Evolutionary conservation across 30 jellyfish, hydroid and myxozoan species (phyloP).

Genomic region (Sanderia malayensis): DNA sequence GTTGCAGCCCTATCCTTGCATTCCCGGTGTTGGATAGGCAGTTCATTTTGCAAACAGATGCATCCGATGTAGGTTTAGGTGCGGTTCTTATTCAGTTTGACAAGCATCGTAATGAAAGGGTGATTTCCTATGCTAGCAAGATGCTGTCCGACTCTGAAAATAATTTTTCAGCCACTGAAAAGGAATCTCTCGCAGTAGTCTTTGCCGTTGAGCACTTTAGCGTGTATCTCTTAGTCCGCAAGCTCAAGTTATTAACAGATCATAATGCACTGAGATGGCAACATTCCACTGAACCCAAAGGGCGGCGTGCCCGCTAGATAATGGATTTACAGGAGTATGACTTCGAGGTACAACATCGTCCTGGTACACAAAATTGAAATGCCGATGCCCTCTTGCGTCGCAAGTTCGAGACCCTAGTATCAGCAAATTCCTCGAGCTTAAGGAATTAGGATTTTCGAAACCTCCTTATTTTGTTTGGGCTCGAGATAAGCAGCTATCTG

Average conservation of each 20-base stretch:
- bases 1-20: slow-evolving; percentile 46
- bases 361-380: slow-evolving; percentile 9
- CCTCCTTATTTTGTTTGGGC: slow-evolving; percentile 8
- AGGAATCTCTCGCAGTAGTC: slow-evolving; percentile 44
- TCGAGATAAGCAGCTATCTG: slow-evolving; percentile 10
- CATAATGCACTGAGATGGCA: too few species aligned
- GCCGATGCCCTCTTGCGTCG: slow-evolving; percentile 18
- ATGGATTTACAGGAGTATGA: slow-evolving; percentile 9
- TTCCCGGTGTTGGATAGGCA: slow-evolving; percentile 38
- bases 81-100: slow-evolving; percentile 34
- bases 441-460: neutral
- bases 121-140: slow-evolving; percentile 36
- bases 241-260: neutral
- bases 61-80: slow-evolving; percentile 38
- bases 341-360: slow-evolving; percentile 9
- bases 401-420: slow-evolving; percentile 3
- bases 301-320: slow-evolving; percentile 35
- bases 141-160: slow-evolving; percentile 19
- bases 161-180: slow-evolving; percentile 34
- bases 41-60: slow-evolving; percentile 40
- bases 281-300: too few species aligned
- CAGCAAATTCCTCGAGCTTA: neutral
- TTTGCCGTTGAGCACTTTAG: slow-evolving; percentile 34
- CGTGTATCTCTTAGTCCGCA: slow-evolving; percentile 22
- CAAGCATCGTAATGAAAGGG: slow-evolving; percentile 29